phyloP scores from a whole-genome alignment of 2,113 vertebrate genomes.

The Sturnira hondurensis region DNA sequence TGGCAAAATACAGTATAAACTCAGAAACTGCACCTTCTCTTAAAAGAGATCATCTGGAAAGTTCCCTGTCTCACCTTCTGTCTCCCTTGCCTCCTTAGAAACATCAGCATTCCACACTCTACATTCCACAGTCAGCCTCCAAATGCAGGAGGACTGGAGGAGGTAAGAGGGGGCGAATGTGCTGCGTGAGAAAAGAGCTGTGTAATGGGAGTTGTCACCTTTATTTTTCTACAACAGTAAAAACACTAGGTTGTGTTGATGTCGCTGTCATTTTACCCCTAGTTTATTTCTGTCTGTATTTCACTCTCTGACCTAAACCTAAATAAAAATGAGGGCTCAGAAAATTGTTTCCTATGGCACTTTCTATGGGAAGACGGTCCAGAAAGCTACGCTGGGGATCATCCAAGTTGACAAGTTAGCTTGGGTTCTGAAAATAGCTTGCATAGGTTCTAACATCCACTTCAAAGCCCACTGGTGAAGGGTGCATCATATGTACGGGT shows the following conservation, averaged over 20 bases:
- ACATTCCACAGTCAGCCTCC: too few species aligned
- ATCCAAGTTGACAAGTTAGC: background rate
- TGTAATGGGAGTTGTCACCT: accelerated
- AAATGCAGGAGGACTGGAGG: background rate
- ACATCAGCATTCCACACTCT: accelerated
- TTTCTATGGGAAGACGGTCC: background rate
- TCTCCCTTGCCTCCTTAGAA: background rate
- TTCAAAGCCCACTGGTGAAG: background rate
- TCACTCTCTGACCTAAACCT: background rate
- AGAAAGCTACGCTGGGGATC: background rate
- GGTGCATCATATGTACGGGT: accelerated
- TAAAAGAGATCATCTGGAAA: background rate
- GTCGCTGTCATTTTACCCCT: accelerated
- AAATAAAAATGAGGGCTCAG: background rate
- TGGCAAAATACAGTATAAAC: background rate
- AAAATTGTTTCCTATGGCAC: background rate
- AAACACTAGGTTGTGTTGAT: accelerated
- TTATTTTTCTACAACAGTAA: accelerated
- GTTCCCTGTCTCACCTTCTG: background rate
- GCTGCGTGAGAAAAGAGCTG: accelerated
- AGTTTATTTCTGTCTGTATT: background rate
- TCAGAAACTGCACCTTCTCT: background rate
- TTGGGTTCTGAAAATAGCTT: background rate
- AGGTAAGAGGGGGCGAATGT: accelerated
- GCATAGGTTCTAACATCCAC: background rate